phyloP scores from a whole-genome alignment of 2,113 vertebrate genomes.

The Romanogobio albipinnatus region DNA sequence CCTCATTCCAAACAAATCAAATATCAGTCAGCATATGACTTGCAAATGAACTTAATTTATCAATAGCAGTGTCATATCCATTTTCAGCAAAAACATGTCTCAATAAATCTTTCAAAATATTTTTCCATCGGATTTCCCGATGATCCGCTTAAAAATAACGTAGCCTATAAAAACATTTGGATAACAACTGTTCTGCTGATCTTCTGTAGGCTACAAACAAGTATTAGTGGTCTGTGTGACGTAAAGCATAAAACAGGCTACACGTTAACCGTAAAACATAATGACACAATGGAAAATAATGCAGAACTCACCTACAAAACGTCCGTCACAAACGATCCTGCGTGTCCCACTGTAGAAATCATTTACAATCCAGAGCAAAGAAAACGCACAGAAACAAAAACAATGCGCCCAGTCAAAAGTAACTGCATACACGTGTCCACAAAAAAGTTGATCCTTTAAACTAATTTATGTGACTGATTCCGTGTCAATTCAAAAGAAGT shows the following conservation, averaged over 20 bases:
- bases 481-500: constrained; percentile 3
- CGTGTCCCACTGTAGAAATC: constrained; percentile 7
- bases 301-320: constrained; percentile 31
- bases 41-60: neutral
- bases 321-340: neutral
- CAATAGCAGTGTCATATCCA: neutral
- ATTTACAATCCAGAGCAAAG: constrained; percentile 25
- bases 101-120: neutral
- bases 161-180: neutral
- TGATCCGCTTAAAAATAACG: constrained; percentile 17
- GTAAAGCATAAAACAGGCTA: neutral
- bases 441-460: constrained; percentile 19
- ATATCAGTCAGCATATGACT: neutral
- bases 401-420: constrained; percentile 27
- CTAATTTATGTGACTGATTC: neutral
- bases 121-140: neutral
- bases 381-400: constrained; percentile 3
- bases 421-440: constrained; percentile 8
- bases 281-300: neutral
- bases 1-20: neutral
- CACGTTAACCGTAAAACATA: no score
- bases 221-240: neutral
- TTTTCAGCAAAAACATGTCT: neutral
- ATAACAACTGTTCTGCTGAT: neutral
- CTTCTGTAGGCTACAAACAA: constrained; percentile 3